Evolutionary conservation across 2,113 vertebrate species (phyloP).

Genomic region (Hemibagrus wyckioides): DNA sequence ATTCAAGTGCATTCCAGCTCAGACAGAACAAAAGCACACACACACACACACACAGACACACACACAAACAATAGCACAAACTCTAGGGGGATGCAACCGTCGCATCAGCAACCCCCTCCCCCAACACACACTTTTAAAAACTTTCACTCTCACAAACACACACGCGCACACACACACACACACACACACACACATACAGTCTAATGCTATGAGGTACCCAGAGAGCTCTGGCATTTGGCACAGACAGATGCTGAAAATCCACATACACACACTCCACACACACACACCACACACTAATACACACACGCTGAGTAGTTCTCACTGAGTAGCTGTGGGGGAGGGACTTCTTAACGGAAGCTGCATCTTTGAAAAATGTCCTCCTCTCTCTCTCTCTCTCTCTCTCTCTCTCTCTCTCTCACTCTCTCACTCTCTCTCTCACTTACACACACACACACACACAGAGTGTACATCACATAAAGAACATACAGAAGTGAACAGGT

Average conservation of each 20-base stretch:
- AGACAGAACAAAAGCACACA: conserved; percentile 61
- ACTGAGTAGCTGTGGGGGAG: conserved; percentile 54
- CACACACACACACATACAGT: conserved; percentile 43
- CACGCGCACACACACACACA: conserved; percentile 40
- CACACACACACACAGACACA: conserved; percentile 46
- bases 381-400: neutral
- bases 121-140: conserved; percentile 30
- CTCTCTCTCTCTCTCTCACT: neutral
- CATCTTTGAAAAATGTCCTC: conserved; percentile 35
- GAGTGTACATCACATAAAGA: conserved; percentile 30
- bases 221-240: conserved; percentile 72
- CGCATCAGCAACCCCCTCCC: conserved; percentile 48
- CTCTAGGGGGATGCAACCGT: conserved; percentile 54
- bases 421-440: neutral
- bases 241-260: conserved; percentile 69
- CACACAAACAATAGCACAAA: conserved; percentile 54
- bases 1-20: conserved; percentile 66
- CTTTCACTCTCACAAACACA: conserved; percentile 34
- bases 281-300: conserved; percentile 15
- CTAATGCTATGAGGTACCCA: conserved; percentile 42
- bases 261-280: conserved; percentile 20
- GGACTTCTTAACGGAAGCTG: conserved; percentile 39
- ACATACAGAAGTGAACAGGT: conserved; percentile 50
- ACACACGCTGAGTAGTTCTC: conserved; percentile 39
- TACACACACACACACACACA: conserved; percentile 13